Evolutionary conservation across 53 echinoderm and acorn worm species (phyloP).

Genomic region (Antedon mediterranea): DNA sequence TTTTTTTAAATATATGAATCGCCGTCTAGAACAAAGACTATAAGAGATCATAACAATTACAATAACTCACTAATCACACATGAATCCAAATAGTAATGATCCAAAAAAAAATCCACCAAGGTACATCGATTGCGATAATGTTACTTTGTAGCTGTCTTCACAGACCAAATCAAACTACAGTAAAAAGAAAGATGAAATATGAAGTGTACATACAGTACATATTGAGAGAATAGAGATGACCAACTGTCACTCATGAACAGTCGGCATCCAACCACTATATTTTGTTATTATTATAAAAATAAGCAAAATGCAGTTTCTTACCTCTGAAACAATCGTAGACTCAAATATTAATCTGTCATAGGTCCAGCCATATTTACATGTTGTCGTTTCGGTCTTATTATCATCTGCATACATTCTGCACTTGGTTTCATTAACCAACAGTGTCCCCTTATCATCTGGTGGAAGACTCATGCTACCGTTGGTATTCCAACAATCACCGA

Average conservation of each 20-base stretch:
- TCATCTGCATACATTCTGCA: background rate
- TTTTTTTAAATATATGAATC: too few relatives aligned
- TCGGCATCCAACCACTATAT: too few relatives aligned
- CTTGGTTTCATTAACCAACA: background rate
- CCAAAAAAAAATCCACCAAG: background rate
- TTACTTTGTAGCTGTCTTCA: background rate
- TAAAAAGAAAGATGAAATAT: background rate
- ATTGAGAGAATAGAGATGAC: too few relatives aligned
- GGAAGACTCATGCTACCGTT: background rate
- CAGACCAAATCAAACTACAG: conserved; percentile 6
- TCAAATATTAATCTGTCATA: background rate
- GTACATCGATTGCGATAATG: background rate
- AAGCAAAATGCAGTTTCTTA: too few relatives aligned
- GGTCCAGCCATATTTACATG: background rate
- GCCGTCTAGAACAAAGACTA: too few relatives aligned
- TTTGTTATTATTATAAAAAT: too few relatives aligned
- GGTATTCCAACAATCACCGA: background rate
- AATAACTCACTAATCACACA: conserved; percentile 2
- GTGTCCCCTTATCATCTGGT: background rate
- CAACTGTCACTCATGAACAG: too few relatives aligned
- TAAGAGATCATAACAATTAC: background rate
- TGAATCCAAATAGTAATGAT: background rate
- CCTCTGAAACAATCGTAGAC: background rate
- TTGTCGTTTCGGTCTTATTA: background rate
- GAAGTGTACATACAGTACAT: too few relatives aligned